Evolutionary conservation across 2,113 vertebrate genomes (phyloP), one percentile per base, ranked within the genome.

Genomic region (Marcusenius ussheri): DNA sequence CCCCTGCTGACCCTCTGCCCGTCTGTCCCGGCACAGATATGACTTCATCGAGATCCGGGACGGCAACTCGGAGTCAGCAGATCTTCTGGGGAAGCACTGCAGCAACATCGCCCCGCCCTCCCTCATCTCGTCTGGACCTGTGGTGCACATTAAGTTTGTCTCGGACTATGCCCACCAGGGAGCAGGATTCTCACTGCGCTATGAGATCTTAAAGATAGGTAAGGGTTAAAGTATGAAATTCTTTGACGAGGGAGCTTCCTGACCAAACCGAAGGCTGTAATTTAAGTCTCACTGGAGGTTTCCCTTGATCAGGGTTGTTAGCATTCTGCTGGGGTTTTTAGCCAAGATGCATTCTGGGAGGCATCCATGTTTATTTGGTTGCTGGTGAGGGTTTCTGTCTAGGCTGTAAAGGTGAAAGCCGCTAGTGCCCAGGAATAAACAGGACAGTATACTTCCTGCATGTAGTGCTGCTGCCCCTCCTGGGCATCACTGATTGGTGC

Each of bases 161-260:
- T 99, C 98, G 0, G 98, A 99, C 94, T 99, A 99, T 0, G 98
- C 98, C n/a, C 97, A 99, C 92, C 98, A 99, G 94, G 98, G 98
- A 70, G 98, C 98, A 0, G 98, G 98, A 90, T 99, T 99, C 94
- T 99, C 98, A 0, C 96, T 99, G 90, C 98, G 98, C 92, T 99
- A 99, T 0, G 98, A 99, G 95, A 99, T 99, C 96, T 98, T 96
- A 94, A 99, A 98, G 94, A 99, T 98, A 88, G 98, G 98, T 99
- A 84, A 89, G 74, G 84, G 51, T 46, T 27, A 35, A 89, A 35
- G 24, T 49, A 31, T 50, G 39, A 46, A 74, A 21, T 10, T 51
- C 86, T 50, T 51, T 86, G 45, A 85, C 74, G 90, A 77, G 89
- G 74, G 83, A 66, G 91, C 91, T 27, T 91, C 85, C 85, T 87